These are phyloP conservation scores for Crotophaga sulcirostris DNA, from an alignment of 2,113 vertebrate genomes.

Conservation along the genomic window DNA sequence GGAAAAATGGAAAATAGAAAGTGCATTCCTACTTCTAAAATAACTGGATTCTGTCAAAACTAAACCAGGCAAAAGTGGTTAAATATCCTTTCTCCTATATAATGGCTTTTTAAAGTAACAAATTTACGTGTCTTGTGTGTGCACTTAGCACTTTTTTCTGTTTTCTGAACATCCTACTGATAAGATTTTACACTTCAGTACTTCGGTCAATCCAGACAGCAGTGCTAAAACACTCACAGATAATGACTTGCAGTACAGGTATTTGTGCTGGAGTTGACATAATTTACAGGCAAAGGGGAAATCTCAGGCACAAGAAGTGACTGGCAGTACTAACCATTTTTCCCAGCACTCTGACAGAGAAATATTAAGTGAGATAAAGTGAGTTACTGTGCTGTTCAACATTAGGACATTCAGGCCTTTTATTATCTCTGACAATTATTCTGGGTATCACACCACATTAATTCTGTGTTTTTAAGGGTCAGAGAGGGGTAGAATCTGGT, in stretches of 20 bases:
- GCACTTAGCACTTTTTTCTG: background rate
- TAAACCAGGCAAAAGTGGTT: background rate
- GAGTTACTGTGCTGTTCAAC: background rate
- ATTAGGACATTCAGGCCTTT: background rate
- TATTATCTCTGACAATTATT: background rate
- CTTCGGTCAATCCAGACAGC: background rate
- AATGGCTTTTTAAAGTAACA: background rate
- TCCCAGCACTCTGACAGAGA: background rate
- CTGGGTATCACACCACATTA: background rate
- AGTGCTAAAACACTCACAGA: background rate
- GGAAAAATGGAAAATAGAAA: background rate
- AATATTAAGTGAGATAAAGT: background rate
- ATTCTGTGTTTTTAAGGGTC: background rate
- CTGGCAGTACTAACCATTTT: background rate
- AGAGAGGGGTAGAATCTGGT: background rate
- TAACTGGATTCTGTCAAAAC: background rate
- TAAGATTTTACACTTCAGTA: background rate
- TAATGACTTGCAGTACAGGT: background rate
- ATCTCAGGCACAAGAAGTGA: background rate
- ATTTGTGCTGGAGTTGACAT: background rate
- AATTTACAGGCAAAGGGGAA: background rate
- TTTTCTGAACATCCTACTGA: background rate
- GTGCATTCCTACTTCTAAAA: background rate
- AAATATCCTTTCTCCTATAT: background rate
- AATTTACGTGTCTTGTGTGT: background rate